Percentiles rank a stretch among this genome's conserved stretches.
Evolutionary conservation across 2,797 vertebrate species (phyloP).

Genomic region (Coracias cyanogaster): DNA sequence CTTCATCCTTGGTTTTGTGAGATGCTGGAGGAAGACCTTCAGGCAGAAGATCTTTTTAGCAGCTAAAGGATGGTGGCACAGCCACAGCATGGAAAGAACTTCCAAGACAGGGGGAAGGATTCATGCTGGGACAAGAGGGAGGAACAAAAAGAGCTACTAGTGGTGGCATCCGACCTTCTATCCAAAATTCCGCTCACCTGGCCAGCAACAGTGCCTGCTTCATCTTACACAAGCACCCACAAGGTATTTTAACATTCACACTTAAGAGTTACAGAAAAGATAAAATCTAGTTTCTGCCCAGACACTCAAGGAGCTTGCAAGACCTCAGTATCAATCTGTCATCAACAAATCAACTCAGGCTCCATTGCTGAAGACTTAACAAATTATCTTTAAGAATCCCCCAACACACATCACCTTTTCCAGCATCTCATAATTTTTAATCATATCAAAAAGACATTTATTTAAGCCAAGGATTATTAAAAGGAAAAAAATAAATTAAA

Average conservation of each 20-base stretch:
- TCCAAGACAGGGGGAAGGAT: background rate
- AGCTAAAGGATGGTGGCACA: background rate
- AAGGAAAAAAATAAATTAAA: background rate
- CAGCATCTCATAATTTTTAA: background rate
- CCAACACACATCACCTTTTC: background rate
- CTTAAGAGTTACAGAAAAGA: background rate
- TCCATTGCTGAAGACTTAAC: background rate
- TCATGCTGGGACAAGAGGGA: constrained; percentile 33
- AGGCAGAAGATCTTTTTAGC: background rate
- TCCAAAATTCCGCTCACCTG: background rate
- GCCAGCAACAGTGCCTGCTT: background rate
- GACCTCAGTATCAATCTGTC: background rate
- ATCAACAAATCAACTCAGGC: background rate
- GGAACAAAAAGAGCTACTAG: background rate
- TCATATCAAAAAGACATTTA: background rate
- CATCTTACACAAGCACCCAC: background rate
- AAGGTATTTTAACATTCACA: background rate
- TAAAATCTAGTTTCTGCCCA: background rate
- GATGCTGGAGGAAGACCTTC: background rate
- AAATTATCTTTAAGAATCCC: background rate
- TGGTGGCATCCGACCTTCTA: background rate
- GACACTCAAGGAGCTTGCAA: background rate
- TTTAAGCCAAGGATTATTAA: background rate
- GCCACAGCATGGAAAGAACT: background rate
- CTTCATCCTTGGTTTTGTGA: accelerated